Evolutionary conservation across 2,888 invertebrate genomes (phyloP), one percentile per base, ranked within the genome.

Genomic region (Myopa tessellatipennis): DNA sequence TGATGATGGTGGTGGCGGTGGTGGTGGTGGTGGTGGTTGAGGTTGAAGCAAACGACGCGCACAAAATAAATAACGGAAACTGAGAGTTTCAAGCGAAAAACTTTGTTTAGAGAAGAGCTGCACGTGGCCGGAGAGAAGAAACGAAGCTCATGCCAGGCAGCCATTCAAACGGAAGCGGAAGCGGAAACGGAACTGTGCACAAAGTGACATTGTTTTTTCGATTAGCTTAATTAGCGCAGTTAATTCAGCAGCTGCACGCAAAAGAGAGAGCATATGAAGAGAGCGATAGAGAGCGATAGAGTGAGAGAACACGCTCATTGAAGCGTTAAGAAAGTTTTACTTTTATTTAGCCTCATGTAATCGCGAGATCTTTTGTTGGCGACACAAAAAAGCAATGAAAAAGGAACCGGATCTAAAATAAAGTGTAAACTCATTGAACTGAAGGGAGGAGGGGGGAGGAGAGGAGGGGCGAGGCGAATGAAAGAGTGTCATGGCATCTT

Each of bases 181-280:
- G 67, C 71, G 40, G 14, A 45, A 63, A 14, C n/a, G 40, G 3
- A 78, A 63, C 38, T 40, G 58, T 58, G 40, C 71, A 58, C 60
- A 34, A 72, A 38, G 34, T 72, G 36, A 45, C 45, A 45, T 45
- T 45, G 7, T 45, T 45, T 45, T 45, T 45, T 45, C 6, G 45
- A 72, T 72, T 72, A 72, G 71, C 45, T 45, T 45, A 45, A 72
- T 72, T 72, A 72, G 60, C 71, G 38, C 60, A 72, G 58, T 58
- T 72, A 72, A 72, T 72, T 69, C 50, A 45, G 50, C 26, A 45
- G 16, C n/a, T 4, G 7, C 45, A 6, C 45, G 1, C 7, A 58
- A 38, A 60, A 72, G 18, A 0, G 40, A 72, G 58, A 60, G 10
- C 18, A 52, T 12, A 60, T 3, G 55, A 71, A 71, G 38, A 55